Percentiles rank a stretch among this genome's conserved stretches.
These are phyloP conservation scores for Pangasianodon hypophthalmus DNA, from an alignment of 2,113 vertebrate genomes.

Conservation along the genomic window DNA sequence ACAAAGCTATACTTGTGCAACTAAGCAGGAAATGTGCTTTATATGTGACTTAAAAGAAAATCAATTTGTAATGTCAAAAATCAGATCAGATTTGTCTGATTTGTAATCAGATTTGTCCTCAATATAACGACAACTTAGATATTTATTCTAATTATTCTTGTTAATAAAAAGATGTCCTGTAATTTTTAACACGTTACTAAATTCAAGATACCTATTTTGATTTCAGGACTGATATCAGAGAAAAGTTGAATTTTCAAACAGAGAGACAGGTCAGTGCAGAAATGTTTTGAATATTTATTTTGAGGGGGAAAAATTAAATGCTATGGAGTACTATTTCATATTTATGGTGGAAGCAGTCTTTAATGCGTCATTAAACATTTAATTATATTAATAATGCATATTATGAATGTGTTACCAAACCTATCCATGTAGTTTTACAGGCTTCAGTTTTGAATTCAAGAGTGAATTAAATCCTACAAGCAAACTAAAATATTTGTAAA, in stretches of 20 bases:
- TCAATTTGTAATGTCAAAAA: neutral
- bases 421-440: neutral
- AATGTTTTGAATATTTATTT: neutral
- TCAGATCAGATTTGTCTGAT: neutral
- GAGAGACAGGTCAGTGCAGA: neutral
- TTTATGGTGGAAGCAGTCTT: neutral
- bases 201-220: neutral
- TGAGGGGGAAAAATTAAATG: neutral
- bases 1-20: neutral
- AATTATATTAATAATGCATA: conserved; percentile 2
- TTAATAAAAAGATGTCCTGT: neutral
- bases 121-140: neutral
- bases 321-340: neutral
- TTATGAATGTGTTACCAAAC: neutral
- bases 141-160: neutral
- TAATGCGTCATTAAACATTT: neutral
- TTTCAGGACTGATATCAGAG: neutral
- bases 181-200: neutral
- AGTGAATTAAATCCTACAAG: neutral
- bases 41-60: neutral
- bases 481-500: neutral
- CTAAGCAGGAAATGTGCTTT: neutral
- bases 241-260: neutral
- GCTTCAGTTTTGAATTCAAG: neutral
- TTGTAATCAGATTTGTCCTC: neutral